These are phyloP conservation scores for Leucophenga montana DNA, from an alignment of 2,888 invertebrate genomes.

Conservation along the genomic window DNA sequence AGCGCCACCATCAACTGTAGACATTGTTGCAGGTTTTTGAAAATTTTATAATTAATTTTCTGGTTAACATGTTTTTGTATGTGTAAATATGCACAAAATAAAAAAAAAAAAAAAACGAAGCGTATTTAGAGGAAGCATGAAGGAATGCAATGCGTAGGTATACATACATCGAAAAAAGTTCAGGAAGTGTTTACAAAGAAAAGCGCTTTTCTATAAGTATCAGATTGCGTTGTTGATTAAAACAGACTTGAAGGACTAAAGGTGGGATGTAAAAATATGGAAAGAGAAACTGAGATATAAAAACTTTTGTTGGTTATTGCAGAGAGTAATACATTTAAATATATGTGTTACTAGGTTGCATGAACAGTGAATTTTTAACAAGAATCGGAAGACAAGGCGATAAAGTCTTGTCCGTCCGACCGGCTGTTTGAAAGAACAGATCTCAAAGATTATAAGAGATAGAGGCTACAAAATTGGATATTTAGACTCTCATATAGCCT, in stretches of 20 bases:
- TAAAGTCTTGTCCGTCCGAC: too few relatives aligned
- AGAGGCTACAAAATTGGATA: too few relatives aligned
- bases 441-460: too few relatives aligned
- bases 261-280: neutral
- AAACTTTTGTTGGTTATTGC: too few relatives aligned
- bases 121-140: conserved; percentile 15
- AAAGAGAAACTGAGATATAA: too few relatives aligned
- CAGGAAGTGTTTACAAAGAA: conserved; percentile 66
- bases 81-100: conserved; percentile 65
- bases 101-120: conserved; percentile 53
- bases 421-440: too few relatives aligned
- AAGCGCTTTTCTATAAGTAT: conserved; percentile 63
- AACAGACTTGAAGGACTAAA: conserved; percentile 42
- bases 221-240: conserved; percentile 65
- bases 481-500: too few relatives aligned
- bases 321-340: too few relatives aligned
- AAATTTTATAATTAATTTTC: conserved; percentile 68
- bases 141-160: neutral
- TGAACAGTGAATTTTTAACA: too few relatives aligned
- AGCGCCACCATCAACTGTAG: conserved; percentile 58
- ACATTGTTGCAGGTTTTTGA: conserved; percentile 66
- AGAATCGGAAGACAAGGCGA: too few relatives aligned
- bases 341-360: too few relatives aligned
- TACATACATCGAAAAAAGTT: conserved; percentile 49
- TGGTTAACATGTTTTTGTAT: conserved; percentile 65